Evolutionary conservation across 2,888 invertebrate genomes (phyloP).

Genomic region (Apotomis turbidana): DNA sequence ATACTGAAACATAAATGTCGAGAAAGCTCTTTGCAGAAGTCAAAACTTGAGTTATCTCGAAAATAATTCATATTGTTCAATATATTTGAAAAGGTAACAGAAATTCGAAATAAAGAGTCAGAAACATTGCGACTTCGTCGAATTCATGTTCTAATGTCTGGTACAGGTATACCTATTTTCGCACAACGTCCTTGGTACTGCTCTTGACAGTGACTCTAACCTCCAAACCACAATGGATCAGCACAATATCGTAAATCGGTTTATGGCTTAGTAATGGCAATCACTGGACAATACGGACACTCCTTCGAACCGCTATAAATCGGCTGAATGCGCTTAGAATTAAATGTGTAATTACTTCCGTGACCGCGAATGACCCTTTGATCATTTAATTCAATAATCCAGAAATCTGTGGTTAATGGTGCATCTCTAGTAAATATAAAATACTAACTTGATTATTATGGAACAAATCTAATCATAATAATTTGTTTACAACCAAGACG

Average conservation of each 20-base stretch:
- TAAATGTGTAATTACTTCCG: conserved; percentile 69
- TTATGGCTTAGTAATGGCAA: conserved; percentile 74
- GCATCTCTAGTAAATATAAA: conserved; percentile 19
- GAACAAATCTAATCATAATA: no score
- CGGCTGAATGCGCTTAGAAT: conserved; percentile 57
- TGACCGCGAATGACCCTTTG: conserved; percentile 50
- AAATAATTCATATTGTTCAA: no score
- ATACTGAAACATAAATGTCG: no score
- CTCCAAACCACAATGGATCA: conserved; percentile 66
- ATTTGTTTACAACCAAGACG: no score
- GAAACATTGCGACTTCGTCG: no score
- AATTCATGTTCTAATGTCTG: no score
- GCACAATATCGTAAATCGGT: conserved; percentile 64
- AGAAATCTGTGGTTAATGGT: conserved; percentile 5
- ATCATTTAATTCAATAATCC: conserved; percentile 22
- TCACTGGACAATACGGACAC: conserved; percentile 66
- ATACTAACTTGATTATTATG: neutral
- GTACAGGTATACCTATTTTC: neutral
- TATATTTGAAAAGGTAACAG: no score
- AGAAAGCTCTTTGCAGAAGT: no score
- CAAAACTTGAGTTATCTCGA: no score
- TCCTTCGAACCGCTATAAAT: conserved; percentile 62
- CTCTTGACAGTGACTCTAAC: conserved; percentile 74
- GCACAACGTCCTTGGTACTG: conserved; percentile 47
- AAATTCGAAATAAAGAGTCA: no score